Evolutionary conservation across 2,113 vertebrate species (phyloP), one percentile per base, ranked within the genome.

Genomic region (Hassar affinis): DNA sequence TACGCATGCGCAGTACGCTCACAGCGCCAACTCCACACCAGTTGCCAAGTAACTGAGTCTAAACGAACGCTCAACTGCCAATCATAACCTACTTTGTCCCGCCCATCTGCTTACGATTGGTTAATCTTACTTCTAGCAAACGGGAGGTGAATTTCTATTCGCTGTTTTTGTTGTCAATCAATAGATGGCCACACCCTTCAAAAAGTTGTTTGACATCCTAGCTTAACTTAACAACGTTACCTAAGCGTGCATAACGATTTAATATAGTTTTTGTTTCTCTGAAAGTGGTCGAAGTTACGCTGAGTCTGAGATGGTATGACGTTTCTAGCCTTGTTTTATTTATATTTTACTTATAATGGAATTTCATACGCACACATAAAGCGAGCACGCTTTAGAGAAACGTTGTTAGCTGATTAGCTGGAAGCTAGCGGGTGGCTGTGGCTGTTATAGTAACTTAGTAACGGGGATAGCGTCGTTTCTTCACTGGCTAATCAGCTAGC

Each of bases 1-100:
- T 75, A 52, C 69, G 69, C 69, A 72, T 71, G 68, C 68, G 61
- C 61, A 86, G 0, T 33, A 22, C 3, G 3, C 22, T 2, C 51
- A 56, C 17, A 30, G 38, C 25, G 2, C 27, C 20, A 52, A 49
- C 30, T 0, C 20, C 8, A 0, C 54, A 0, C 6, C 33, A 51
- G 93, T 94, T 93, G 91, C 93, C 87, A 33, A 83, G 92, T 76
- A 69, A 94, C 92, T 38, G 27, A 49, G 25, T 59, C 75, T 6
- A 85, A 87, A 77, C 81, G 9, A 80, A 20, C 27, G 38, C 11
- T 27, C 4, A 47, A 45, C 49, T 18, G 90, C 88, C 91, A 87
- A 88, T 33, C 6, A 52, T 69, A 4, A 17, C 9, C 0, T 1
- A 15, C 5, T 15, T 42, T 0, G 17, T 0, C 87, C 91, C 88